These are phyloP conservation scores for Spinus olivaceus DNA, from an alignment of 2,797 vertebrate species.

Conservation along the genomic window DNA sequence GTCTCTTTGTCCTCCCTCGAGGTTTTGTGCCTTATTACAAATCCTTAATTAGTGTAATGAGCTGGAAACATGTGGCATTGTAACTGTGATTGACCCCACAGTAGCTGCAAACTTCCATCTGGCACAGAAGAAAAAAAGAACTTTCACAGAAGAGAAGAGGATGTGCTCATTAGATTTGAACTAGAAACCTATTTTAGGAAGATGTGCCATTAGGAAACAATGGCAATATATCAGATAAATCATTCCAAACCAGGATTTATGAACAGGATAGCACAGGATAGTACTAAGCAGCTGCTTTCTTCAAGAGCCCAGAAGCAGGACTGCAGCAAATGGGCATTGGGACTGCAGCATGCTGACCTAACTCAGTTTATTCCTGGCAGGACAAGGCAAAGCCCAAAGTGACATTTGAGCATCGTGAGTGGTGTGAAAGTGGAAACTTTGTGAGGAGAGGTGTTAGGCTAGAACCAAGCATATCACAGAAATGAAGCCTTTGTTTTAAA, in stretches of 20 bases:
- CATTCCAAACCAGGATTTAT: not conserved
- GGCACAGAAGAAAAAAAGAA: not conserved
- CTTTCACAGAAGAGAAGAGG: not conserved
- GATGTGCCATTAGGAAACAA: not conserved
- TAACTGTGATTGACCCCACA: not conserved
- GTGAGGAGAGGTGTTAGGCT: not conserved
- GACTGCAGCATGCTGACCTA: not conserved
- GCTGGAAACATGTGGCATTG: not conserved
- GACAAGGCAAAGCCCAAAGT: not conserved
- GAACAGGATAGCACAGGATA: not conserved
- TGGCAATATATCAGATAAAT: not conserved
- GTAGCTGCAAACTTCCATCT: not conserved
- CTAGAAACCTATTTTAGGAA: not conserved
- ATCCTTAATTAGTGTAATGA: not conserved
- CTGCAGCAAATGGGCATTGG: accelerated
- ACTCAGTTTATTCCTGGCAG: not conserved
- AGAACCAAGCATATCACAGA: accelerated
- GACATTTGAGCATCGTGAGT: not conserved
- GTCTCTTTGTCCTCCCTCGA: not conserved
- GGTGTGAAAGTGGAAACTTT: not conserved
- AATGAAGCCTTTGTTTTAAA: not conserved
- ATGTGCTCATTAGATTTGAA: not conserved
- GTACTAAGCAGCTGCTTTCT: not conserved
- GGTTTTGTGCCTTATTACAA: not conserved
- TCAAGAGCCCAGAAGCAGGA: not conserved